Evolutionary conservation across 2,113 vertebrate genomes (phyloP).

Genomic region (Elgaria multicarinata): DNA sequence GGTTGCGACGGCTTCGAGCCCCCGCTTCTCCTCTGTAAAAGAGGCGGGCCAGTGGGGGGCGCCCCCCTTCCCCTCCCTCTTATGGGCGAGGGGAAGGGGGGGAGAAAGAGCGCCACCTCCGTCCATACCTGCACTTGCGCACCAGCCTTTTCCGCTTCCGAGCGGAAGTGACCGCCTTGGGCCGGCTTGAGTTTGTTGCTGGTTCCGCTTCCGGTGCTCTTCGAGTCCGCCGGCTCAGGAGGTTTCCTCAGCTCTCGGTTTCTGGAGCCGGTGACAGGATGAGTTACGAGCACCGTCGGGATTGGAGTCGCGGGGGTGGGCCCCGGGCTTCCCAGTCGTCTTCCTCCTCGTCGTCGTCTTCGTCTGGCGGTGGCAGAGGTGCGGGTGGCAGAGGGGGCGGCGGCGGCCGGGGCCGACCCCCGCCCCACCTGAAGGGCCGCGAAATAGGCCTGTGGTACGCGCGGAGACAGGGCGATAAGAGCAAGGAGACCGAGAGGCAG

Average conservation of each 20-base stretch:
- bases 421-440: slow-evolving; percentile 89
- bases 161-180: background rate
- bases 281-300: slow-evolving; percentile 83
- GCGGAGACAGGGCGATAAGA: slow-evolving; percentile 87
- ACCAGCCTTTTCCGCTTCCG: background rate
- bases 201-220: background rate
- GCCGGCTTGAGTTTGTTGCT: background rate
- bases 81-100: background rate
- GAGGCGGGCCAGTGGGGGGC: no score
- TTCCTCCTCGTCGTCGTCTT: background rate
- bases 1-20: background rate
- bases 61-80: background rate
- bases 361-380: slow-evolving; percentile 45
- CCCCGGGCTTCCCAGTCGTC: background rate
- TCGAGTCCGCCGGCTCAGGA: background rate
- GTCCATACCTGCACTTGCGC: background rate
- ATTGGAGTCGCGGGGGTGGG: slow-evolving; percentile 70
- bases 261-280: slow-evolving; percentile 63
- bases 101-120: background rate
- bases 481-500: slow-evolving; percentile 87
- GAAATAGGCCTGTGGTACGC: slow-evolving; percentile 98
- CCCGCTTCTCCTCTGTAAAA: background rate
- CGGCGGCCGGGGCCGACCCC: slow-evolving; percentile 83
- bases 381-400: slow-evolving; percentile 70
- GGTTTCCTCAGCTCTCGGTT: background rate